Evolutionary conservation across 2,888 invertebrate species (phyloP), one percentile per base, ranked within the genome.

Genomic region (Ormyrus rosae): DNA sequence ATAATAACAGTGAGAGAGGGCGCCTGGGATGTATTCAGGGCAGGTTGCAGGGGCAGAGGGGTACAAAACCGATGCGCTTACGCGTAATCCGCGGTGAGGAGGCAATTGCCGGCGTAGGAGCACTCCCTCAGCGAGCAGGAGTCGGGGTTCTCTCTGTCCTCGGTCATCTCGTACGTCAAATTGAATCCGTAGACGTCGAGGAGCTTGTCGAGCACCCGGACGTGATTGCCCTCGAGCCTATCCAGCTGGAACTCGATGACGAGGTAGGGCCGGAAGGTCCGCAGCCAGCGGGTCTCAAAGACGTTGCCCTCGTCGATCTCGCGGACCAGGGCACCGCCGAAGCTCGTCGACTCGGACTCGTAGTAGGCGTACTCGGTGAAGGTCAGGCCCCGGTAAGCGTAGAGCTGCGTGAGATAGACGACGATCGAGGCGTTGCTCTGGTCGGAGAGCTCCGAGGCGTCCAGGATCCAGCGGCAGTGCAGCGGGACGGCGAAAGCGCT

Each of bases 141-240:
- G 67, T 93, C 91, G 1, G 90, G 86, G 84, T 93, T 92, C 45
- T 93, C 92, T 6, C 90, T 87, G 45, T 90, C 92, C 5, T 92
- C 91, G n/a, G 92, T 91, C 84, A 97, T 95, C 88, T 97, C 96
- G 89, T 97, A 98, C 48, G 97, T 98, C 86, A 97, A 94, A 91
- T 98, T 98, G 92, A 98, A 97, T 11, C 98, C 98, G 88, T 95
- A 97, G 60, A 97, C 96, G 82, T 97, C 95, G 81, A 97, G 92
- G 51, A 97, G 93, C 76, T 95, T 94, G 87, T 96, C 94, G 83
- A 96, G 91, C 0, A 96, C 97, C 6, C 98, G 92, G 78, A 97
- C 92, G 91, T 98, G 97, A 51, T 96, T 95, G 8, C 96, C 96
- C 88, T 96, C 96, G 81, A 95, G 91, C 46, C 94, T 92, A 84